A percentile compares a stretch with the other conserved stretches of the same genome.
Conservation (phyloP, 2,113 vertebrate genomes). For the Megalops atlanticus region DNA sequence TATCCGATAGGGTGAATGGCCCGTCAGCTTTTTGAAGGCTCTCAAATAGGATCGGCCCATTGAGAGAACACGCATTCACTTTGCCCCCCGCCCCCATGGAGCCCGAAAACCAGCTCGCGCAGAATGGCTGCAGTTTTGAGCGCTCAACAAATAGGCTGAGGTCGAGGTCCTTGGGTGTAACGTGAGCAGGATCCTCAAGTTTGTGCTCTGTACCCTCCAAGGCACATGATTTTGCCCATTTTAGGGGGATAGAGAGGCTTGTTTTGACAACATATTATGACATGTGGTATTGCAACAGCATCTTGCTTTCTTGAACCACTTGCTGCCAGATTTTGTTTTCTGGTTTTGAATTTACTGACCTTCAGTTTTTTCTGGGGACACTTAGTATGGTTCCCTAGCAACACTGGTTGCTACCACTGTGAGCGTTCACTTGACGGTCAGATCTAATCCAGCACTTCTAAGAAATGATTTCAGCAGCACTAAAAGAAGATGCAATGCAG, state of each 20-base stretch:
- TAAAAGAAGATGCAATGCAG: not conserved
- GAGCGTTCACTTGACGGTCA: not conserved
- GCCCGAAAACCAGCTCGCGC: not conserved
- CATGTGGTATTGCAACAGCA: not conserved
- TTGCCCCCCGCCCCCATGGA: not conserved
- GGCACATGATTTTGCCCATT: not conserved
- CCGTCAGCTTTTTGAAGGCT: not conserved
- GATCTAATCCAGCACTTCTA: not conserved
- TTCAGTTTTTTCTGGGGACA: not conserved
- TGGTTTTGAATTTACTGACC: slow-evolving; percentile 8
- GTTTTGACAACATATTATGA: slow-evolving; percentile 8
- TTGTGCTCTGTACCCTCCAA: not conserved
- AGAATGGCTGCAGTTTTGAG: not conserved
- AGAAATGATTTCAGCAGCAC: not conserved
- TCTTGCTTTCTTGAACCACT: not conserved
- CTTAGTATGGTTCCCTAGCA: not conserved
- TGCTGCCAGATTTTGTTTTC: not conserved
- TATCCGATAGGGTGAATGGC: not conserved
- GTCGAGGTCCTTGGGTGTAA: not conserved
- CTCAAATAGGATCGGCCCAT: not conserved
- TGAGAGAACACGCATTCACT: not conserved
- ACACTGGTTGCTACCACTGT: slow-evolving; percentile 1
- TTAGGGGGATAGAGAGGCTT: not conserved
- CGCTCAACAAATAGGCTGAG: not conserved
- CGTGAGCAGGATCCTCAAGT: not conserved